Base-by-base conservation (phyloP, 1,140 invertebrate species). In the Dufourea novaeangliae region DNA sequence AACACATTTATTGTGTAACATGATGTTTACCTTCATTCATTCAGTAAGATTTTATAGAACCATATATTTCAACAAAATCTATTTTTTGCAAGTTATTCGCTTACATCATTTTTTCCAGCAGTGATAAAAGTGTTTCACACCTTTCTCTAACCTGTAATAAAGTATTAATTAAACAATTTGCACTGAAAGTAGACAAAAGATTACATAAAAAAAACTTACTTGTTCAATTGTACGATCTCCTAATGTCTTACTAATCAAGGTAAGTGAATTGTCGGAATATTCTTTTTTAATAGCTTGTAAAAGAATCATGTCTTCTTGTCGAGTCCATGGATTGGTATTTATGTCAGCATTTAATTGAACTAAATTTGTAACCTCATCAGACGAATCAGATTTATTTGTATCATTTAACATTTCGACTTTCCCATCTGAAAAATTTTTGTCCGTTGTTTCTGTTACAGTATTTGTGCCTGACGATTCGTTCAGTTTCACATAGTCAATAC, bases 261-360 rank as follows among this genome's bases (percentile, higher is more conserved):
- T 14, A 71, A 93, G 90, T 12, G 90, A 90, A 69, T 86, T 87
- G 44, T 89, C 85, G 12, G 90, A 91, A 78, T 92, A 93, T 57
- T 92, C 91, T 71, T 89, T 89, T 77, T 92, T 91, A 14, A 93
- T 86, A 80, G 74, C 85, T 78, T 91, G 87, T 27, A 93, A 78
- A n/a, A 93, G 68, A 64, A 92, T 83, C 64, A 88, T 88, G 78
- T 93, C 92, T 66, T 93, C 91, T 75, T 92, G 87, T 76, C 91
- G 88, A 39, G 91, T 89, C 92, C 92, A 93, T 4, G 90, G 86
- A 69, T 67, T 88, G 10, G 69, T 52, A 32, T 75, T 64, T 61
- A 22, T 63, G 79, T 86, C 71, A 12, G 46, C 34, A 69, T 84
- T 77, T 61, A 37, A 64, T 54, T 81, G 68, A 57, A 62, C 56